Base-by-base conservation (phyloP, 1,140 invertebrate genomes). In the Zaprionus inermis region DNA sequence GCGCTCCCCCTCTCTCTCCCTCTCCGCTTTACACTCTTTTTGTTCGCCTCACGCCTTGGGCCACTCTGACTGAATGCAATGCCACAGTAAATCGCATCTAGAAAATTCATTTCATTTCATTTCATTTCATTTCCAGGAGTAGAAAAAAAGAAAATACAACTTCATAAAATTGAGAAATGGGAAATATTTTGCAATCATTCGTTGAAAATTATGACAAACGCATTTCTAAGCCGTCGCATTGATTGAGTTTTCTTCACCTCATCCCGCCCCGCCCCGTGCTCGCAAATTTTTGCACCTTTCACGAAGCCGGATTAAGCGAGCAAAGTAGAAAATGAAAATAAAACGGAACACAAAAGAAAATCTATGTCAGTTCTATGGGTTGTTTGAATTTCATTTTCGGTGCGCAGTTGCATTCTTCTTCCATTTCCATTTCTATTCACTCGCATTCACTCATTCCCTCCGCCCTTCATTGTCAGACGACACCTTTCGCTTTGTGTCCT, bases 161-260 rank as follows among this genome's bases (percentile, higher is more conserved):
- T 24, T 55, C 54, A 55, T 66, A 58, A 72, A 89, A 75, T 59
- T 74, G 76, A 66, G 61, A 88, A 86, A 82, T 82, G 83, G 54
- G 56, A 82, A 83, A 88, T 73, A 81, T 88, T 88, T 84, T 78
- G 80, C 84, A 80, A 89, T 84, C 74, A 73, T 84, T 89, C 80
- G 76, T 84, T 75, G 81, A 81, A 90, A 88, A 88, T 88, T 88
- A 88, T 88, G 85, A 89, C 80, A 88, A 88, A 89, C 85, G 80
- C 85, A 89, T 88, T 89, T 89, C 84, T 84, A 81, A 89, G 84
- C 80, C 78, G 74, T 78, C 80, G 85, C 81, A 68, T 76, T 88
- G 84, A 88, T 88, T 89, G 84, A 80, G 89, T 89, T 88, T 79
- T 78, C 70, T 56, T 32, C 46, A 34, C 4, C 14, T 6, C n/a